Evolutionary conservation across 2,113 vertebrate species (phyloP).

Genomic region (Sinocyclocheilus maitianheensis): DNA sequence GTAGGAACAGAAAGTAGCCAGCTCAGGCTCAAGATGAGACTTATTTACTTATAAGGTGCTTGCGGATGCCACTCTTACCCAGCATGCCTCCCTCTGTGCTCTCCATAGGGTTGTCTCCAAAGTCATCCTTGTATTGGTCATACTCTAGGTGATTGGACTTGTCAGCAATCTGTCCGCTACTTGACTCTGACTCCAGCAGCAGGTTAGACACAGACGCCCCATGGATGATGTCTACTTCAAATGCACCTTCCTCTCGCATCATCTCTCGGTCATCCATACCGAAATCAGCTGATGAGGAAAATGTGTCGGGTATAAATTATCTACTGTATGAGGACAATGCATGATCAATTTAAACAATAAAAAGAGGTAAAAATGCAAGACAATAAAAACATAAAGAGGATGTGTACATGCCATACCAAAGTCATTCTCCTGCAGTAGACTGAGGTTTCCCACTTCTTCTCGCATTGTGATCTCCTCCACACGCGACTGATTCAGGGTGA

Average conservation of each 20-base stretch:
- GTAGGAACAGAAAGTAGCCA: slow-evolving; percentile 38
- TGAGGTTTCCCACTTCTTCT: slow-evolving; percentile 97
- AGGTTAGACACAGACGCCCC: slow-evolving; percentile 90
- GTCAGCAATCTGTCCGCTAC: slow-evolving; percentile 89
- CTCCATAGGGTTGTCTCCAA: slow-evolving; percentile 85
- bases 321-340: neutral
- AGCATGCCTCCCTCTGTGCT: slow-evolving; percentile 95
- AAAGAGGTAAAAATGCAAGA: too few relatives aligned
- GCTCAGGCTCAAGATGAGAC: neutral
- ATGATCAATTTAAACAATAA: neutral
- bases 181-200: slow-evolving; percentile 91
- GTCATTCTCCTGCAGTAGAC: slow-evolving; percentile 95
- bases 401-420: slow-evolving; percentile 81
- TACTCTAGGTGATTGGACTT: slow-evolving; percentile 96
- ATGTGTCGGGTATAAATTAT: neutral
- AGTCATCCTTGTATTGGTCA: slow-evolving; percentile 81
- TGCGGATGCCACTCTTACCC: slow-evolving; percentile 71
- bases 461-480: slow-evolving; percentile 99
- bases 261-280: slow-evolving; percentile 98
- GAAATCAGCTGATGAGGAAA: slow-evolving; percentile 85
- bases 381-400: neutral
- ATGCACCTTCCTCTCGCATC: slow-evolving; percentile 94
- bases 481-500: slow-evolving; percentile 98
- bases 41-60: neutral
- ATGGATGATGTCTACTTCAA: slow-evolving; percentile 94